These are phyloP conservation scores for Caenorhabditis wallacei DNA, from an alignment of 2,888 invertebrate genomes.

Conservation along the genomic window DNA sequence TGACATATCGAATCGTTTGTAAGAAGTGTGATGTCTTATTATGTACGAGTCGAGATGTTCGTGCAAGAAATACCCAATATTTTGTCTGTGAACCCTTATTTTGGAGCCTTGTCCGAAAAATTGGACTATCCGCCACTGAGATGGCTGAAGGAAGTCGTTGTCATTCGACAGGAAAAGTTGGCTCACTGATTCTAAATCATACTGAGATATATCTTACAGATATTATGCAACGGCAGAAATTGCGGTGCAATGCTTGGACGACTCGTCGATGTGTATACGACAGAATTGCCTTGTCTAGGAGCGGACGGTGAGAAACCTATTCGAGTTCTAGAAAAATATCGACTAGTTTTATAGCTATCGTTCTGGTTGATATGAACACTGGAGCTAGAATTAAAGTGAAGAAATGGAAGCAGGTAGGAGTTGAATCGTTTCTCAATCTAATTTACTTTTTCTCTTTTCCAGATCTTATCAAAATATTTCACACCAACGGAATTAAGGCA, in stretches of 20 bases:
- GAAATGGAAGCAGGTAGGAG: conserved; percentile 51
- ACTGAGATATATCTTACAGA: conserved; percentile 2
- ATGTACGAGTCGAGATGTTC: conserved; percentile 48
- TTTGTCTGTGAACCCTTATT: conserved; percentile 58
- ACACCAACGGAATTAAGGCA: conserved; percentile 46
- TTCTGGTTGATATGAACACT: not conserved
- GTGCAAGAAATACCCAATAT: conserved; percentile 49
- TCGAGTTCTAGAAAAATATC: not conserved
- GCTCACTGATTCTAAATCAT: no score
- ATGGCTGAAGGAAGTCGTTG: not conserved
- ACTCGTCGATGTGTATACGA: conserved; percentile 29
- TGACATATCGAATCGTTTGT: conserved; percentile 51
- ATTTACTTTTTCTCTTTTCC: not conserved
- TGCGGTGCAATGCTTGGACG: conserved; percentile 43
- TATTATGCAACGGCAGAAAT: conserved; percentile 15
- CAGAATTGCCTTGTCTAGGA: conserved; percentile 37
- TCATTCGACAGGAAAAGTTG: conserved; percentile 43
- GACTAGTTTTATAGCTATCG: conserved; percentile 34
- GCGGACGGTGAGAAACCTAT: conserved; percentile 25
- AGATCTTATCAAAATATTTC: conserved; percentile 57
- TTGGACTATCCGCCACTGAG: conserved; percentile 6
- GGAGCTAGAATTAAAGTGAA: not conserved
- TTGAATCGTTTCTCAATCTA: not conserved
- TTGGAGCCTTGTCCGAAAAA: conserved; percentile 47
- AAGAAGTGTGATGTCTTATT: conserved; percentile 60